Base-by-base conservation (phyloP, 2,113 vertebrate genomes). In the Haemorhous mexicanus region DNA sequence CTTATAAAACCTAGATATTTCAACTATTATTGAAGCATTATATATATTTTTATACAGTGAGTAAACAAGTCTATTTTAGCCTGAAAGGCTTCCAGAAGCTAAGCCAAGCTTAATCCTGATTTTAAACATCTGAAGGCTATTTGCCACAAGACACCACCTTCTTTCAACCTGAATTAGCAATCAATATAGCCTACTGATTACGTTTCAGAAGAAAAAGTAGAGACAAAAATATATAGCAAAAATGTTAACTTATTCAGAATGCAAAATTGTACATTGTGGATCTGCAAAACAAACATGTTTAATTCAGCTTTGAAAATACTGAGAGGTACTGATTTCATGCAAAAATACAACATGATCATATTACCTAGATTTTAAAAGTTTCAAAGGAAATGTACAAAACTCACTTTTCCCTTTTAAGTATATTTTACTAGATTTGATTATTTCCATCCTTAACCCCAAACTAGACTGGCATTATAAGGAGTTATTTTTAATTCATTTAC, bases 111-210 rank as follows among this genome's bases (percentile, higher is more conserved):
- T 83, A 97, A 94, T 84, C 67, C 64, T 78, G 56, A 52, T 91
- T 94, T 93, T 83, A 96, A 92, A 73, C 23, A 92, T 74, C 61
- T 95, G 86, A 81, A 91, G 53, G 68, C 13, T 73, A 88, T 95
- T 91, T 95, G 61, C n/a, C 73, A 76, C 11, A 75, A 85, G 80
- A 70, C 20, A 87, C 33, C 52, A 84, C 43, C 64, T 43, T 43
- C 37, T 79, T 90, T 72, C 80, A 76, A 92, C 39, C 41, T 41
- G 10, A 75, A 66, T 64, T 56, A 85, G 44, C 37, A 18, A 39
- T 44, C 81, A 72, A 78, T 14, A 55, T 30, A 70, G 20, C 32
- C 50, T 35, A 70, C 1, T 39, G 43, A 43, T 61, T 77, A 72
- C 3, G 9, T 39, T 91, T 87, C 53, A 53, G 53, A 63, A 84